Conservation (phyloP, 1,140 invertebrate genomes). For the Drosophila neocordata region DNA sequence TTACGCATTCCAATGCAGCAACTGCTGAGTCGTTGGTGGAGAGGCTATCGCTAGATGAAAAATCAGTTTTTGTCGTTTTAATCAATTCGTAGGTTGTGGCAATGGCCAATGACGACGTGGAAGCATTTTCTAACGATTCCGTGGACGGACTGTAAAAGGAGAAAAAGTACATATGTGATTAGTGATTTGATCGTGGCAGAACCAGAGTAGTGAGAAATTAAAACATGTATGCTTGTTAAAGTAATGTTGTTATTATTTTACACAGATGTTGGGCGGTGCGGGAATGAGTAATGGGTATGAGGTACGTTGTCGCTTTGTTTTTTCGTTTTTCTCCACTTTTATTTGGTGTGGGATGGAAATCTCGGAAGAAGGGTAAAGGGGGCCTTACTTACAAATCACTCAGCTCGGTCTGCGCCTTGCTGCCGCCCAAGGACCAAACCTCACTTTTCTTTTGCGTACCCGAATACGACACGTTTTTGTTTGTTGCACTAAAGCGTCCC, state of each 20-base stretch:
- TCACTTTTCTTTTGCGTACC: constrained; percentile 73
- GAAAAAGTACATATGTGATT: background rate
- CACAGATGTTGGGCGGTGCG: background rate
- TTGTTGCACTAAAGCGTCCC: constrained; percentile 67
- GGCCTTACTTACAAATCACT: constrained; percentile 71
- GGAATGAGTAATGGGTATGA: background rate
- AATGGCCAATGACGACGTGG: constrained; percentile 53
- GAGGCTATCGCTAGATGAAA: constrained; percentile 8
- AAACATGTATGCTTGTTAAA: background rate
- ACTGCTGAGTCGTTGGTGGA: constrained; percentile 35
- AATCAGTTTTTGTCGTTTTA: constrained; percentile 28
- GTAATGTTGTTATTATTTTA: background rate
- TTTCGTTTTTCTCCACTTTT: too few relatives aligned
- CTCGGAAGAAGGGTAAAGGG: background rate
- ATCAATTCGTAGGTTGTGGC: constrained; percentile 56
- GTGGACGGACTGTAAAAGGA: constrained; percentile 50
- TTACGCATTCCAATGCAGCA: constrained; percentile 42
- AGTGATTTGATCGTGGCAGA: background rate
- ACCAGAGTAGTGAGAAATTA: background rate
- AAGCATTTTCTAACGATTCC: constrained; percentile 25
- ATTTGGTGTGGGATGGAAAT: background rate
- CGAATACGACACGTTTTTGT: constrained; percentile 65
- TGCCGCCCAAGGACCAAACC: constrained; percentile 77
- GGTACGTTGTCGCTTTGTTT: too few relatives aligned
- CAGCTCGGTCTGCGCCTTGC: constrained; percentile 68